Evolutionary conservation across 2,797 vertebrate genomes (phyloP), one percentile per base, ranked within the genome.

Genomic region (Sus cebifrons): DNA sequence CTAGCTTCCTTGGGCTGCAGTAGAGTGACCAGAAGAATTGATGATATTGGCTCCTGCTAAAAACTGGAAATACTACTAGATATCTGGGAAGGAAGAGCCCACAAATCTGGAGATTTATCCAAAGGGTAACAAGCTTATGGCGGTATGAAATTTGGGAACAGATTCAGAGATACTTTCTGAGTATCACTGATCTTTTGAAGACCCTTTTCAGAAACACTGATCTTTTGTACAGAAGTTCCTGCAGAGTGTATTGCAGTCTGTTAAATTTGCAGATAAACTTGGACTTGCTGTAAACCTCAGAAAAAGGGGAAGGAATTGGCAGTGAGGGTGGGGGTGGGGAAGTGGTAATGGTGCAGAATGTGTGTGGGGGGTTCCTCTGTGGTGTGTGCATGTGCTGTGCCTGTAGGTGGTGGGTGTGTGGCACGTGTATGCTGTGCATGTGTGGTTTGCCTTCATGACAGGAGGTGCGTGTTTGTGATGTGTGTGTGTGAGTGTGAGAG

Each of bases 271-370:
- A 71, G 32, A 68, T 15, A 71, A 85, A 64, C 56, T 13, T 29
- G 40, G 49, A 8, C 14, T 27, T 52, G 23, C 3, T 3, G 1
- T 64, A 64, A 82, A 73, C 36, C 92, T 93, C 71, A 56, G 44
- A 52, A 27, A 96, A 94, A 85, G 81, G 68, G 91, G 77, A 95
- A 96, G 93, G 68, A 89, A 81, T 74, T 77, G 64, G 32, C 9
- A 7, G 14, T 5, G 44, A 20, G 18, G n/a, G 36, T 16, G 15
- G 27, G 25, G 40, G 70, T 12, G 1, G 70, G 60, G 36, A 94
- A n/a, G 70, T 4, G 5, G 36, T 16, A 5, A 5, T 0, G 16
- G n/a, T 15, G 6, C 20, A 25, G 65, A 64, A 18, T 11, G 71
- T 20, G 7, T 36, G 36, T 36, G 5, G 49, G 25, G 49, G 29